Evolutionary conservation across 2,113 vertebrate genomes (phyloP).

Genomic region (Daboia siamensis): DNA sequence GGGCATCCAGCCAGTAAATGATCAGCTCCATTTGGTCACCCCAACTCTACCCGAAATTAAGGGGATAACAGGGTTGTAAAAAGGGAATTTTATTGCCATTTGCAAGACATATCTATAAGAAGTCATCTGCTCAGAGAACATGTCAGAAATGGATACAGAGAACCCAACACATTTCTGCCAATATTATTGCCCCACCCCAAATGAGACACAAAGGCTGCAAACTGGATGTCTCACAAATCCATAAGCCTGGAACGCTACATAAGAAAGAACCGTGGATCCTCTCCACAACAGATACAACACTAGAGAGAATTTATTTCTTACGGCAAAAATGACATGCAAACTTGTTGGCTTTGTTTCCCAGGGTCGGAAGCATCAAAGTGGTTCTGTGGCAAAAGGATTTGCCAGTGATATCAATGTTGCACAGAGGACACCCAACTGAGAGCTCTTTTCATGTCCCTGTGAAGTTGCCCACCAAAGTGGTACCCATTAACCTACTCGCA

Average conservation of each 20-base stretch:
- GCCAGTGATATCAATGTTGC: not conserved
- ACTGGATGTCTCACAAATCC: not conserved
- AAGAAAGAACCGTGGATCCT: not conserved
- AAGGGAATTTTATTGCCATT: not conserved
- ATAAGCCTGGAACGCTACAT: not conserved
- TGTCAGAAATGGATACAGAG: not conserved
- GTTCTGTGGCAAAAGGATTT: not conserved
- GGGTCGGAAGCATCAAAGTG: too few relatives aligned
- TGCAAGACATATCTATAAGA: not conserved
- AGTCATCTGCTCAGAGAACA: not conserved
- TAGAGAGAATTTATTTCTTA: not conserved
- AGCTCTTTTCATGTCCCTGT: not conserved
- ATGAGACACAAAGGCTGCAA: not conserved
- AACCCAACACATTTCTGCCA: not conserved
- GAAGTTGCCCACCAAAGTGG: not conserved
- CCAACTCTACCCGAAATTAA: not conserved
- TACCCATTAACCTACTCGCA: not conserved
- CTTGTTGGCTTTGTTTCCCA: not conserved
- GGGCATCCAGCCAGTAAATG: not conserved
- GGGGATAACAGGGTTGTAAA: not conserved
- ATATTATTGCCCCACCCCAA: not conserved
- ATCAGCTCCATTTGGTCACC: not conserved
- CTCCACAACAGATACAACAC: not conserved
- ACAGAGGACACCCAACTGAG: accelerated
- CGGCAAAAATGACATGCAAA: not conserved